These are phyloP conservation scores for Halyomorpha halys DNA, from an alignment of 1,140 invertebrate species.

Conservation along the genomic window DNA sequence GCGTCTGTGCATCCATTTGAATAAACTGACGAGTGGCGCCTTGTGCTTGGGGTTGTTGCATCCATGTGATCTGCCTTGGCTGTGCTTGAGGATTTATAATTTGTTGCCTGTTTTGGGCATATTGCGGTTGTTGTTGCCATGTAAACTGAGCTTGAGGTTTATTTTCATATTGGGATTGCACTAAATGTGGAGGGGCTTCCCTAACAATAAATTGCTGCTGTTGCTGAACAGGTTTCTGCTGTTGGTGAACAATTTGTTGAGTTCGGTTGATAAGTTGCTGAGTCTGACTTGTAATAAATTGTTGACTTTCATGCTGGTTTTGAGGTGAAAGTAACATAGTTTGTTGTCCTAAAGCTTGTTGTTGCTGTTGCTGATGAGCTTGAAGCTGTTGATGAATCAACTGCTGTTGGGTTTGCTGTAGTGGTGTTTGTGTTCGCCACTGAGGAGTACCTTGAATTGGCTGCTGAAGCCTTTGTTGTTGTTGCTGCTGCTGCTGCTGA, in stretches of 20 bases:
- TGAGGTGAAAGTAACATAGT: conserved; percentile 25
- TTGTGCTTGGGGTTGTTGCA: conserved; percentile 35
- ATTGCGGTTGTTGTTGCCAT: conserved; percentile 28
- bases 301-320: conserved; percentile 26
- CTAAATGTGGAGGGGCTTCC: conserved; percentile 16
- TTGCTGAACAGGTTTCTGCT: conserved; percentile 26
- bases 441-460: conserved; percentile 28
- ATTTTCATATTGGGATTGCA: conserved; percentile 22
- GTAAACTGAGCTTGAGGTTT: conserved; percentile 24
- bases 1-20: conserved; percentile 65
- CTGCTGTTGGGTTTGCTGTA: conserved; percentile 39
- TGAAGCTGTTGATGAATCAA: conserved; percentile 31
- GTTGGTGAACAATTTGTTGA: conserved; percentile 24
- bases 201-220: conserved; percentile 27
- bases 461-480: conserved; percentile 30
- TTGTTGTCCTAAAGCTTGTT: conserved; percentile 30
- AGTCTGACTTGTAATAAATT: conserved; percentile 28
- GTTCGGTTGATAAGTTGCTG: conserved; percentile 20
- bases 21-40: conserved; percentile 47
- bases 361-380: conserved; percentile 41
- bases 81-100: conserved; percentile 25
- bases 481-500: conserved; percentile 42
- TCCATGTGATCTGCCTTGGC: conserved; percentile 32
- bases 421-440: conserved; percentile 30
- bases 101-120: conserved; percentile 21